These are phyloP conservation scores for Chamaetylas fuelleborni DNA, from an alignment of 2,113 vertebrate genomes.

Conservation along the genomic window DNA sequence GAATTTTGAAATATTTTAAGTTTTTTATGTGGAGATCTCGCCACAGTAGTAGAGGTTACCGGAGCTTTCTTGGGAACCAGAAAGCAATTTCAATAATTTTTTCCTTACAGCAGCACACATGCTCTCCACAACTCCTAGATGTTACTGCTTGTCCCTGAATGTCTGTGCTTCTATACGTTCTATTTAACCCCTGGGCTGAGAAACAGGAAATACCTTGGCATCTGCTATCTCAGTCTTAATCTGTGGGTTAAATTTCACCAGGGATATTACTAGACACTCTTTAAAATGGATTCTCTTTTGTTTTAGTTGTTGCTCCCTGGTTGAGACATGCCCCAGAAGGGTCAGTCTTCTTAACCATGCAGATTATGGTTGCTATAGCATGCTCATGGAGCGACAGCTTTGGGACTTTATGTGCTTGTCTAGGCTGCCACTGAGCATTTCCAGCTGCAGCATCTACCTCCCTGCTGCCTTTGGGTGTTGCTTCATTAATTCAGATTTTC, in stretches of 20 bases:
- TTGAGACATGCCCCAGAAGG: neutral
- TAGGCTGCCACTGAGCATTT: neutral
- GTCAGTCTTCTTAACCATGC: neutral
- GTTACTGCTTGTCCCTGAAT: neutral
- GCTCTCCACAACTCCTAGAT: neutral
- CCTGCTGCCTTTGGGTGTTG: neutral
- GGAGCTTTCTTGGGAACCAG: neutral
- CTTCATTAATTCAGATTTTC: neutral
- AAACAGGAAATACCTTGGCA: neutral
- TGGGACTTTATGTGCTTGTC: neutral
- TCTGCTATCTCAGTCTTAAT: neutral
- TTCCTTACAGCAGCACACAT: neutral
- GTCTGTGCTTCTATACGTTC: neutral
- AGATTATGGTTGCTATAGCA: accelerated
- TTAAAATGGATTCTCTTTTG: neutral
- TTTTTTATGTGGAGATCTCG: neutral
- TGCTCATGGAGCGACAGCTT: neutral
- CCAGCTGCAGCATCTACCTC: neutral
- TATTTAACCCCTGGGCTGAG: neutral
- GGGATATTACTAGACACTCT: neutral
- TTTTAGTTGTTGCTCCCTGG: neutral
- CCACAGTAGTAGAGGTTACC: neutral
- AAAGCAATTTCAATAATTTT: neutral
- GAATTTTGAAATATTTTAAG: neutral
- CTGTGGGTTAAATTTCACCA: neutral